Evolutionary conservation across 2,797 vertebrate genomes (phyloP).

Genomic region (Chaunax sp.): DNA sequence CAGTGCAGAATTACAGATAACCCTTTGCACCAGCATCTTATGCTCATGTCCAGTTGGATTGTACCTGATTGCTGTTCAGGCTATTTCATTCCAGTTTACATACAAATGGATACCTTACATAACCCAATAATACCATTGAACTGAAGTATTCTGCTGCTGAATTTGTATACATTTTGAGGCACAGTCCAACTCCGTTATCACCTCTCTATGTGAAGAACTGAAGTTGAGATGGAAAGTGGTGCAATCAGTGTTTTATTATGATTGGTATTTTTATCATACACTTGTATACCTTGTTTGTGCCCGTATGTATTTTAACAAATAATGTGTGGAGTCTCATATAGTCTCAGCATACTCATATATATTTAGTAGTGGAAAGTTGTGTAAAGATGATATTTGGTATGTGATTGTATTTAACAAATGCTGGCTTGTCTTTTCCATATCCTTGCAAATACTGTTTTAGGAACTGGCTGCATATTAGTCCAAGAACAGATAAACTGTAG

Average conservation of each 20-base stretch:
- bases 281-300: slow-evolving; percentile 1
- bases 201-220: slow-evolving; percentile 40
- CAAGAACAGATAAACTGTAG: not conserved
- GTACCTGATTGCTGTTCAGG: slow-evolving; percentile 56
- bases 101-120: slow-evolving; percentile 52
- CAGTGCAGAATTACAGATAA: slow-evolving; percentile 50
- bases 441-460: not conserved
- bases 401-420: too few relatives aligned
- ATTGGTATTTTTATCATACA: slow-evolving; percentile 20
- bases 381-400: too few relatives aligned
- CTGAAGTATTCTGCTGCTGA: slow-evolving; percentile 23
- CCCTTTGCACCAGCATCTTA: slow-evolving; percentile 55
- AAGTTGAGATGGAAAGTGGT: slow-evolving; percentile 46
- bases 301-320: slow-evolving; percentile 3
- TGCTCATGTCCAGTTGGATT: slow-evolving; percentile 69
- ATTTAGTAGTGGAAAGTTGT: not conserved
- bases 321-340: too few relatives aligned
- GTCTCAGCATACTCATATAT: too few relatives aligned
- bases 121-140: slow-evolving; percentile 25
- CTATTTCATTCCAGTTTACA: slow-evolving; percentile 41
- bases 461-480: slow-evolving; percentile 7
- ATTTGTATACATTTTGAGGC: slow-evolving; percentile 31
- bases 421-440: not conserved
- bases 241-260: slow-evolving; percentile 35
- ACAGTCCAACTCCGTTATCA: slow-evolving; percentile 12